phyloP scores from a whole-genome alignment of 2,888 invertebrate species.

The Lumbricus terrestris region DNA sequence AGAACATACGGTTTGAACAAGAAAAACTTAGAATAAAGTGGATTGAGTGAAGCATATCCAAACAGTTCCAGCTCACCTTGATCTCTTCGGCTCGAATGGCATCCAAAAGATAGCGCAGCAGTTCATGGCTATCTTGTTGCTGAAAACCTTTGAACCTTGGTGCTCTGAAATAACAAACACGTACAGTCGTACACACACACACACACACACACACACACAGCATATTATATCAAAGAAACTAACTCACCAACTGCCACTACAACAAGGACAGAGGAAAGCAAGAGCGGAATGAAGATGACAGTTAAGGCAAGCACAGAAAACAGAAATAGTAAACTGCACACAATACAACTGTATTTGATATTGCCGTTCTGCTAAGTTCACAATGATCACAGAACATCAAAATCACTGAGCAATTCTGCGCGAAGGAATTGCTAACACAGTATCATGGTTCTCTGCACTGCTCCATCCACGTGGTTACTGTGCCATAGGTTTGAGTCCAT shows the following conservation, averaged over 20 bases:
- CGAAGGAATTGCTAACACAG: no score
- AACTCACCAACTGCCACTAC: background rate
- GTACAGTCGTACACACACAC: background rate
- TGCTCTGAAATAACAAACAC: conserved; percentile 54
- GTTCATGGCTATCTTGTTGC: conserved; percentile 95
- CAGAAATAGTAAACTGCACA: background rate
- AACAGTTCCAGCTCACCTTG: conserved; percentile 43
- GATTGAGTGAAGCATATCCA: background rate
- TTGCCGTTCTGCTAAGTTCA: no score
- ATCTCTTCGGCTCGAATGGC: conserved; percentile 74
- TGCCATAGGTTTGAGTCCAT: background rate
- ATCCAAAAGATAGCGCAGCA: conserved; percentile 85
- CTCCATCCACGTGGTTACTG: no score
- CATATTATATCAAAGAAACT: background rate
- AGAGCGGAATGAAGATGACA: background rate
- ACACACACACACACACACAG: background rate
- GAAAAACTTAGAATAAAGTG: background rate
- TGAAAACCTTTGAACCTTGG: conserved; percentile 89
- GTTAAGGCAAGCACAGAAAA: background rate
- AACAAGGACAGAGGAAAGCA: background rate
- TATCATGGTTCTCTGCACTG: no score
- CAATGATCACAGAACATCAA: no score
- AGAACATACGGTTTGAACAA: background rate
- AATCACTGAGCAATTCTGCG: no score
- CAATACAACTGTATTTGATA: no score